These are phyloP conservation scores for Cyprinodon variegatus DNA, from an alignment of 2,113 vertebrate species.

Conservation along the genomic window DNA sequence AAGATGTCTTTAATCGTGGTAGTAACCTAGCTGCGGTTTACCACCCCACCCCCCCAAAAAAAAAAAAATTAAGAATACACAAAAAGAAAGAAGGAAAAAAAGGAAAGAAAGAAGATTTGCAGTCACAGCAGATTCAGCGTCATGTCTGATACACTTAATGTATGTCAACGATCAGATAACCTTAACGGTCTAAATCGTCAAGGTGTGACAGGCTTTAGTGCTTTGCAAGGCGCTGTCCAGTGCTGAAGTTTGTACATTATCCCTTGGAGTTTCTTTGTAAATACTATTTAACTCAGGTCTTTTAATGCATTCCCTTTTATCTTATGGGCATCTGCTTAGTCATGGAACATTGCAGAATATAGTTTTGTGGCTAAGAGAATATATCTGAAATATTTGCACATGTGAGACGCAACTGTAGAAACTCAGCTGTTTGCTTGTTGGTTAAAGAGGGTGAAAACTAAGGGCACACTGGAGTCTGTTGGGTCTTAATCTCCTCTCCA, in stretches of 20 bases:
- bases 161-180: too few species aligned
- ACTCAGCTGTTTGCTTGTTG: conserved; percentile 48
- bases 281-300: not conserved
- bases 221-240: not conserved
- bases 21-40: too few species aligned
- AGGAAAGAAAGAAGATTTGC: too few species aligned
- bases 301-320: not conserved
- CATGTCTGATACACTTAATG: too few species aligned
- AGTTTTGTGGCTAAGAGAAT: not conserved
- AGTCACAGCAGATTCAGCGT: too few species aligned
- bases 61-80: too few species aligned
- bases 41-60: too few species aligned
- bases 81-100: too few species aligned
- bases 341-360: not conserved
- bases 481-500: conserved; percentile 76
- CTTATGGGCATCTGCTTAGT: not conserved
- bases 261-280: not conserved
- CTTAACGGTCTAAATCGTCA: too few species aligned
- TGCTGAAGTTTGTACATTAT: not conserved
- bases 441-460: conserved; percentile 50
- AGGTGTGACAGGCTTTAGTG: not conserved
- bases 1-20: too few species aligned
- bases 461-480: conserved; percentile 57
- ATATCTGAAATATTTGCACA: not conserved
- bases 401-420: conserved; percentile 27